Evolutionary conservation across 2,113 vertebrate species (phyloP).

Genomic region (Spermophilus dauricus): DNA sequence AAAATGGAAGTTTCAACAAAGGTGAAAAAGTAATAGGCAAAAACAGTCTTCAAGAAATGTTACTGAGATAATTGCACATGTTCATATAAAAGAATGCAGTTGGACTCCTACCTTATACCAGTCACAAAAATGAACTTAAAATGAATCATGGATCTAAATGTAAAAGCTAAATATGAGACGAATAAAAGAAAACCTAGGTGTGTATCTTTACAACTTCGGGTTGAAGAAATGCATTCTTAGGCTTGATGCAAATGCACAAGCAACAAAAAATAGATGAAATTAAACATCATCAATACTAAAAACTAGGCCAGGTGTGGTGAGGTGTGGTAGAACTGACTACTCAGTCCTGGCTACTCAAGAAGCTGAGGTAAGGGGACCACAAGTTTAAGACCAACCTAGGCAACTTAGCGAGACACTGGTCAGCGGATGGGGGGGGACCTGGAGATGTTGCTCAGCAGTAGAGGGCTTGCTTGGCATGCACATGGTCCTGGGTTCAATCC

Average conservation of each 20-base stretch:
- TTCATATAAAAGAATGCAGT: background rate
- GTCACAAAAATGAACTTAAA: background rate
- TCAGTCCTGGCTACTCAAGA: background rate
- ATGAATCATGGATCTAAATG: background rate
- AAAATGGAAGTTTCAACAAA: conserved; percentile 1
- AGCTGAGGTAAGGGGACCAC: background rate
- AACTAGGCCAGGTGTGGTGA: background rate
- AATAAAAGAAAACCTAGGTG: background rate
- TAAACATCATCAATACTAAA: background rate
- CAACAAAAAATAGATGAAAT: background rate
- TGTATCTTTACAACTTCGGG: background rate
- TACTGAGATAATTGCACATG: background rate
- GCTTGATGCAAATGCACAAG: background rate
- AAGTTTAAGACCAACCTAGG: background rate
- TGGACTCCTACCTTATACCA: background rate
- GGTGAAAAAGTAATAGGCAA: background rate
- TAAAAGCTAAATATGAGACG: no score
- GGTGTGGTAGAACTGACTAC: background rate
- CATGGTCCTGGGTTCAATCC: background rate
- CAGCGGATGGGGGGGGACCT: background rate
- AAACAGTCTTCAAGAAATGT: background rate
- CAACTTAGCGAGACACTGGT: background rate
- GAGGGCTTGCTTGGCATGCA: background rate
- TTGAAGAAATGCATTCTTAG: conserved; percentile 25
- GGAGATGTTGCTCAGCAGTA: background rate